Evolutionary conservation across 2,888 invertebrate genomes (phyloP).

Genomic region (Drosophila ezoana): DNA sequence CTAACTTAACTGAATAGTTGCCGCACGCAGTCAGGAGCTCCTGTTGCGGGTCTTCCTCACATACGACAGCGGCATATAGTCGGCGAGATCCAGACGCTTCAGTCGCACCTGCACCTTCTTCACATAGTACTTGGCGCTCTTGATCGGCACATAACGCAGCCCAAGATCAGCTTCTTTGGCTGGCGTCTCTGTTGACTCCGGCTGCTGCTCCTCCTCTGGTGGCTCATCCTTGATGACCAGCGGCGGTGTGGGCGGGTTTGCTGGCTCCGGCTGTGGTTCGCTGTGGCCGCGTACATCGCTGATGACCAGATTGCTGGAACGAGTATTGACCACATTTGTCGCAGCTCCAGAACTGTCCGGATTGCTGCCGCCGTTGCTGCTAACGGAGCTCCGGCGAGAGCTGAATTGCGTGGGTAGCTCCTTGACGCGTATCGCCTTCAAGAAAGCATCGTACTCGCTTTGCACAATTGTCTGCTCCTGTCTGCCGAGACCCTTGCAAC

Average conservation of each 20-base stretch:
- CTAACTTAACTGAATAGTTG: neutral
- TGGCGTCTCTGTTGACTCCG: no score
- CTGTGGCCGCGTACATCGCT: conserved; percentile 13
- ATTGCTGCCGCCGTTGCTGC: neutral
- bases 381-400: neutral
- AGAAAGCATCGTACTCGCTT: conserved; percentile 58
- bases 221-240: conserved; percentile 6
- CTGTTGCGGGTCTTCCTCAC: neutral
- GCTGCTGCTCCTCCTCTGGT: neutral
- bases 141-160: conserved; percentile 34
- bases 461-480: conserved; percentile 22
- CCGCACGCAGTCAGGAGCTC: neutral
- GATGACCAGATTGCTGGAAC: conserved; percentile 3
- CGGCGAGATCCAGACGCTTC: conserved; percentile 53
- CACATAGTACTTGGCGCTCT: conserved; percentile 43
- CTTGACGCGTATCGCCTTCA: conserved; percentile 58
- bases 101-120: conserved; percentile 51
- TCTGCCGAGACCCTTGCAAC: neutral
- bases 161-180: neutral
- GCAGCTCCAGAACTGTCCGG: neutral
- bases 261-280: neutral
- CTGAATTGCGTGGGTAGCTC: conserved; percentile 19
- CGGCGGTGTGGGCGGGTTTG: neutral
- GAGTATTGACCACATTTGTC: neutral
- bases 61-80: conserved; percentile 35